Percentiles rank a stretch among this genome's conserved stretches.
Evolutionary conservation across 2,797 vertebrate species (phyloP).

Genomic region (Petrocephalus schoutedeni): DNA sequence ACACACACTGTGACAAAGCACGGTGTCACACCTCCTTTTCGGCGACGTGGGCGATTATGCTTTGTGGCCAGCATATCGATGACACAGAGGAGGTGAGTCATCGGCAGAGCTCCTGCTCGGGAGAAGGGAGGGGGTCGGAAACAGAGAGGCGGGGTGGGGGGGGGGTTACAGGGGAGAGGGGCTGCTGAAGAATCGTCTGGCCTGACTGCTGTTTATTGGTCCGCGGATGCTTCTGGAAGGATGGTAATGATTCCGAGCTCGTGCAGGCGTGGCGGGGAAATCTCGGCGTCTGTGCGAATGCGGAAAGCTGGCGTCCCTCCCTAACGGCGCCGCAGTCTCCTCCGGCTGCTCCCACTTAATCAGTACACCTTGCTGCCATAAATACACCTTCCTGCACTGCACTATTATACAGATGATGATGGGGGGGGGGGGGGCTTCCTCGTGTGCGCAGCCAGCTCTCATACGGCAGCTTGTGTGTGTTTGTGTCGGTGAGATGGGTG

Average conservation of each 20-base stretch:
- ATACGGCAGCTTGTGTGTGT: slow-evolving; percentile 1
- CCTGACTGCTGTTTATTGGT: slow-evolving; percentile 49
- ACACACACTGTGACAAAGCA: not conserved
- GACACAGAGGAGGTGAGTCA: slow-evolving; percentile 48
- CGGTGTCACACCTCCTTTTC: slow-evolving; percentile 16
- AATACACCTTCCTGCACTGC: not conserved
- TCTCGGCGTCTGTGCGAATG: not conserved
- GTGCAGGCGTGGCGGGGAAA: slow-evolving; percentile 33
- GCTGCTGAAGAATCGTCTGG: slow-evolving; percentile 46
- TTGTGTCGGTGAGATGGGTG: not conserved
- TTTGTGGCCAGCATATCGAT: slow-evolving; percentile 38
- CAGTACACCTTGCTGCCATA: slow-evolving; percentile 3
- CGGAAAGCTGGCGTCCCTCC: slow-evolving; percentile 1
- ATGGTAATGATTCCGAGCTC: slow-evolving; percentile 42
- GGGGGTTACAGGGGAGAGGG: not conserved
- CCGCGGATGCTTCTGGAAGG: slow-evolving; percentile 44
- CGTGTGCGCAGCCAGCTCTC: not conserved
- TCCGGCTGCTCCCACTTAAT: not conserved
- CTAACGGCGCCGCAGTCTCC: not conserved
- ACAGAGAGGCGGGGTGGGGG: not conserved
- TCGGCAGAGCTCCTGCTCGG: slow-evolving; percentile 28
- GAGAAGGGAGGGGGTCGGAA: not conserved
- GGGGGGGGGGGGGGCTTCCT: not conserved
- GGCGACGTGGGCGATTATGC: slow-evolving; percentile 3
- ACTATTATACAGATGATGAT: not conserved